Conservation (phyloP, 2,113 vertebrate genomes). For the Sarotherodon lohbergeri region DNA sequence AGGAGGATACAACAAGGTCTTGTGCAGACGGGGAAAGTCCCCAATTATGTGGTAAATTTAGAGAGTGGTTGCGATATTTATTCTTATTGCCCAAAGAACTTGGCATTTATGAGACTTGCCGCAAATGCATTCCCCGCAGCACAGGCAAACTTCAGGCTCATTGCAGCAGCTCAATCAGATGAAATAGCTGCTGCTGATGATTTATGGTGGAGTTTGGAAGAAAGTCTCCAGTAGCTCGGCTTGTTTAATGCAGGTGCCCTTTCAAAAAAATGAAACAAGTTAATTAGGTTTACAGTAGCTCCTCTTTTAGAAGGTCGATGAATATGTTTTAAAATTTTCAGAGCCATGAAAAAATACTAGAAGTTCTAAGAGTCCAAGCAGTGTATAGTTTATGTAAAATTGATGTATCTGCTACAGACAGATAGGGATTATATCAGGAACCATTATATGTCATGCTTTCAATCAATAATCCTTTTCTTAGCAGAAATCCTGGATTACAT, state of each 20-base stretch:
- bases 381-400: not conserved
- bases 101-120: constrained; percentile 72
- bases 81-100: constrained; percentile 74
- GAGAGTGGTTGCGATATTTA: constrained; percentile 69
- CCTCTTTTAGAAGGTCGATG: constrained; percentile 23
- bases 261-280: constrained; percentile 59
- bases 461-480: not conserved
- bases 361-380: not conserved
- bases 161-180: constrained; percentile 53
- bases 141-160: constrained; percentile 55
- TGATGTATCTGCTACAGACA: not conserved
- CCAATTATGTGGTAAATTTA: constrained; percentile 78
- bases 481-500: not conserved
- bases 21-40: constrained; percentile 78
- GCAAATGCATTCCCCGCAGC: constrained; percentile 69
- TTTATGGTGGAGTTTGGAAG: constrained; percentile 71
- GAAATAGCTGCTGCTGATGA: constrained; percentile 67
- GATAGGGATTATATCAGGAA: not conserved
- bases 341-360: not conserved
- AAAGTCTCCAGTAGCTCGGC: constrained; percentile 46
- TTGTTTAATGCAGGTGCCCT: constrained; percentile 56
- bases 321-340: constrained; percentile 26
- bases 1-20: constrained; percentile 55
- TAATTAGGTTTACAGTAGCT: constrained; percentile 54
- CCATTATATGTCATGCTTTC: not conserved